Percentiles rank a stretch among this genome's conserved stretches.
Conservation (phyloP, 2,113 vertebrate genomes). For the Amphilophus citrinellus region DNA sequence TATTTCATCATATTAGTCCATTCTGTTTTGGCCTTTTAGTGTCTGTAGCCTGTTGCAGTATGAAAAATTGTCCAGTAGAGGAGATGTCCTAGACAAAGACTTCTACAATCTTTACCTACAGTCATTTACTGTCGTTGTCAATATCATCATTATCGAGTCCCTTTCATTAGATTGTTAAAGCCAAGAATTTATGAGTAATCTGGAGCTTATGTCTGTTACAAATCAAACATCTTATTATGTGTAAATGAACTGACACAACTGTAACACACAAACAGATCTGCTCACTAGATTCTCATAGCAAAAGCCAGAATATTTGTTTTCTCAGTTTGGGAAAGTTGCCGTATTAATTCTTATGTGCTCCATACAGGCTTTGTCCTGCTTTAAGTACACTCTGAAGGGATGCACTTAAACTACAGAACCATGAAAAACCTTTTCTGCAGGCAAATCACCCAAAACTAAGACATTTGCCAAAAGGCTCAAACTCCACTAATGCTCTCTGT, state of each 20-base stretch:
- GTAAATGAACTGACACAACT: background rate
- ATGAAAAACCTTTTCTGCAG: slow-evolving; percentile 10
- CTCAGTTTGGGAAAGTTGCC: background rate
- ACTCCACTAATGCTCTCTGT: background rate
- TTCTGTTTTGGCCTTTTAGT: slow-evolving; percentile 27
- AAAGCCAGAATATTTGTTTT: slow-evolving; percentile 14
- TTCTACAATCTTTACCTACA: background rate
- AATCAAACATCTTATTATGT: slow-evolving; percentile 14
- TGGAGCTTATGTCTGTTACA: background rate
- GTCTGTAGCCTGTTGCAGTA: slow-evolving; percentile 24
- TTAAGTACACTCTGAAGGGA: slow-evolving; percentile 8
- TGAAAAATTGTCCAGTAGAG: slow-evolving; percentile 76
- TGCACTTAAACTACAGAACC: slow-evolving; percentile 41
- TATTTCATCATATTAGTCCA: background rate
- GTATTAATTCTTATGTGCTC: background rate
- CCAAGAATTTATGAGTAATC: slow-evolving; percentile 3
- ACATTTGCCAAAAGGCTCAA: slow-evolving; percentile 30
- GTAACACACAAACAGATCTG: background rate
- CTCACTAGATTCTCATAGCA: background rate
- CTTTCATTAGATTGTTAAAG: background rate
- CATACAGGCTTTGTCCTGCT: slow-evolving; percentile 8
- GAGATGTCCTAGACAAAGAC: slow-evolving; percentile 10
- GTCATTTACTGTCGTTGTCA: slow-evolving; percentile 11
- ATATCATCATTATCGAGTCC: slow-evolving; percentile 1
- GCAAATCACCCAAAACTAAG: slow-evolving; percentile 25